These are phyloP conservation scores for Onthophagus sagittarius DNA, from an alignment of 2,888 invertebrate species.

Conservation along the genomic window DNA sequence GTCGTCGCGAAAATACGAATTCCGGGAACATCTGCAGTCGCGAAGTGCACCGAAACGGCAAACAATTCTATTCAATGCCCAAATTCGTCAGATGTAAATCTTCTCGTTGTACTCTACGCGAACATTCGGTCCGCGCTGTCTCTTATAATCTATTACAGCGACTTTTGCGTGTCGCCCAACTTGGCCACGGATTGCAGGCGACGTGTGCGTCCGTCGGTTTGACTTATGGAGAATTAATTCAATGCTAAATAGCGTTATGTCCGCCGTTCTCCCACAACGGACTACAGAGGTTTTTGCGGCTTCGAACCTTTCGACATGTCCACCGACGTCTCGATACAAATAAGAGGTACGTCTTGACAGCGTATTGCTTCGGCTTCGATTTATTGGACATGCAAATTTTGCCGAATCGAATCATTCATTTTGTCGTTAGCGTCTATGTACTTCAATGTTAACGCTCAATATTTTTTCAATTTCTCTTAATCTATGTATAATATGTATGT, in stretches of 20 bases:
- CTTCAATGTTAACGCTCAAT: too few species aligned
- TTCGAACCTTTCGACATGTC: constrained; percentile 21
- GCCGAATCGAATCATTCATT: background rate
- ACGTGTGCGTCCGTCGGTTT: constrained; percentile 24
- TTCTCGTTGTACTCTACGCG: constrained; percentile 15
- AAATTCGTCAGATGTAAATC: constrained; percentile 22
- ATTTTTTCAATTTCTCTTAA: too few species aligned
- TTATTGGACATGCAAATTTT: background rate
- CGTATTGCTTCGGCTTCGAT: background rate
- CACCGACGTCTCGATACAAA: constrained; percentile 21
- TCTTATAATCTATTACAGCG: constrained; percentile 6
- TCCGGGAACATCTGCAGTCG: background rate
- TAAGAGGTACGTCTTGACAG: background rate
- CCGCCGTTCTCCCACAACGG: constrained; percentile 16
- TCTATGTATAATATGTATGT: too few species aligned
- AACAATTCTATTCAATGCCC: constrained; percentile 17
- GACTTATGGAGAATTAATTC: constrained; percentile 30
- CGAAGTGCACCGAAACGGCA: background rate
- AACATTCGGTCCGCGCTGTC: constrained; percentile 7
- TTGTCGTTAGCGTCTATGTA: background rate
- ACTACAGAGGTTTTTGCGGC: constrained; percentile 27
- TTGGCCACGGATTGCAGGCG: constrained; percentile 17
- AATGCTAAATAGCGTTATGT: constrained; percentile 30
- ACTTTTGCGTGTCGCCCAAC: constrained; percentile 4
- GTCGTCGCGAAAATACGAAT: constrained; percentile 7